Percentiles rank a stretch among this genome's conserved stretches.
phyloP scores from a whole-genome alignment of 2,888 invertebrate species.

The Spodoptera exigua region DNA sequence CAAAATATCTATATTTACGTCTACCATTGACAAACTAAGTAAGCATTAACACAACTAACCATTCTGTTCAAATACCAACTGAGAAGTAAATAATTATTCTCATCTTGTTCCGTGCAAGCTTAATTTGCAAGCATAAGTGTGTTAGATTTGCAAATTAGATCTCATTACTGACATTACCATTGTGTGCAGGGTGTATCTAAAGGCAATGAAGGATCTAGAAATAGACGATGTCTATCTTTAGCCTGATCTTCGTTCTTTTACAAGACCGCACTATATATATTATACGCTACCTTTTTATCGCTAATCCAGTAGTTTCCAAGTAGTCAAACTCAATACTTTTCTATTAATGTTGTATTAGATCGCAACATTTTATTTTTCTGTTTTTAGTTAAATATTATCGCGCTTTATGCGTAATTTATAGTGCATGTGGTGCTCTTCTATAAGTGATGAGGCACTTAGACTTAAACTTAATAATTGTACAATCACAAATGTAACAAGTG shows the following conservation, averaged over 20 bases:
- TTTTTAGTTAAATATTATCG: no score
- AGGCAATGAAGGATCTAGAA: constrained; percentile 2
- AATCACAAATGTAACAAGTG: no score
- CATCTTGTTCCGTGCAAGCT: constrained; percentile 21
- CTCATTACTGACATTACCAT: constrained; percentile 28
- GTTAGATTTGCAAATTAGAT: constrained; percentile 26
- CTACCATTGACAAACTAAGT: neutral
- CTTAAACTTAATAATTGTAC: no score
- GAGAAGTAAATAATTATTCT: constrained; percentile 44
- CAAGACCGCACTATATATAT: no score
- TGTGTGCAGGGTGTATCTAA: constrained; percentile 22
- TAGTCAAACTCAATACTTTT: no score
- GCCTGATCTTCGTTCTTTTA: neutral
- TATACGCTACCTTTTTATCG: no score
- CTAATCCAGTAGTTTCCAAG: no score
- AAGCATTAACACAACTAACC: neutral
- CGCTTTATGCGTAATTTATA: no score
- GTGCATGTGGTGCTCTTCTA: no score
- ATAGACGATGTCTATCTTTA: neutral
- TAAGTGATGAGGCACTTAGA: no score
- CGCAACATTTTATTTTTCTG: no score
- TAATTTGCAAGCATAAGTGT: constrained; percentile 33
- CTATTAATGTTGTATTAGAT: no score
- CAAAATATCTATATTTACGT: neutral
- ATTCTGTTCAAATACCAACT: constrained; percentile 17